Conservation (phyloP, 2,113 vertebrate species). For the Corvus cornix region DNA sequence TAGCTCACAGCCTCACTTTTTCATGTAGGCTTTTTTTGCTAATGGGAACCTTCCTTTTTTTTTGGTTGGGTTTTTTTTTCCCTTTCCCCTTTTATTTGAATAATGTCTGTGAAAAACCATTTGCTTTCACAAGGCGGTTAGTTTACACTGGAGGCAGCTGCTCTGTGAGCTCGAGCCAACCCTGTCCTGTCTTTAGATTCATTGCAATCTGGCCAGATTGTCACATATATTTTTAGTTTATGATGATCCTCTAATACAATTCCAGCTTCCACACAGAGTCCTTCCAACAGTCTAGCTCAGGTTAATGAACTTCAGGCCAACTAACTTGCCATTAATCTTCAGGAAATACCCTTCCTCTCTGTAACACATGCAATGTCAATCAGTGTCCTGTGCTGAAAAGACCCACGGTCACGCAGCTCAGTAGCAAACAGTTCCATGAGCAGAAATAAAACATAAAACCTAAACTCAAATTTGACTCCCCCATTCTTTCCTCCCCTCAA, state of each 20-base stretch:
- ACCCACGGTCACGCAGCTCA: slow-evolving; percentile 24
- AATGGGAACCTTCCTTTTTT: background rate
- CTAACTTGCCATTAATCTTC: slow-evolving; percentile 65
- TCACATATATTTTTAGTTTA: slow-evolving; percentile 49
- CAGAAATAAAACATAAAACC: slow-evolving; percentile 43
- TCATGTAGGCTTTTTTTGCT: background rate
- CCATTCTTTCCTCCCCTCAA: background rate
- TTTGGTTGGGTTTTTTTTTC: background rate
- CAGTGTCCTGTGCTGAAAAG: slow-evolving; percentile 13
- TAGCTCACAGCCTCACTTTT: background rate
- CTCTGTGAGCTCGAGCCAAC: background rate
- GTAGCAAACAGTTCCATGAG: slow-evolving; percentile 10
- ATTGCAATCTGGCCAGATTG: background rate
- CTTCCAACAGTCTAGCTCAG: slow-evolving; percentile 58
- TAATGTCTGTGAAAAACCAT: background rate
- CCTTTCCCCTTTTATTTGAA: background rate
- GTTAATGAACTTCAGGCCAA: slow-evolving; percentile 71
- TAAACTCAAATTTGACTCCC: background rate
- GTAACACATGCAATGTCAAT: slow-evolving; percentile 46
- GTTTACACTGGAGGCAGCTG: slow-evolving; percentile 58
- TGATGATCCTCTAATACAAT: background rate
- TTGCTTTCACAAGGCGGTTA: background rate
- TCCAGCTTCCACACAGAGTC: slow-evolving; percentile 38
- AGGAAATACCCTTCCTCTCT: slow-evolving; percentile 62
- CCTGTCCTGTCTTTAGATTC: background rate